Conservation (phyloP, 2,797 vertebrate genomes). For the Cuniculus paca region DNA sequence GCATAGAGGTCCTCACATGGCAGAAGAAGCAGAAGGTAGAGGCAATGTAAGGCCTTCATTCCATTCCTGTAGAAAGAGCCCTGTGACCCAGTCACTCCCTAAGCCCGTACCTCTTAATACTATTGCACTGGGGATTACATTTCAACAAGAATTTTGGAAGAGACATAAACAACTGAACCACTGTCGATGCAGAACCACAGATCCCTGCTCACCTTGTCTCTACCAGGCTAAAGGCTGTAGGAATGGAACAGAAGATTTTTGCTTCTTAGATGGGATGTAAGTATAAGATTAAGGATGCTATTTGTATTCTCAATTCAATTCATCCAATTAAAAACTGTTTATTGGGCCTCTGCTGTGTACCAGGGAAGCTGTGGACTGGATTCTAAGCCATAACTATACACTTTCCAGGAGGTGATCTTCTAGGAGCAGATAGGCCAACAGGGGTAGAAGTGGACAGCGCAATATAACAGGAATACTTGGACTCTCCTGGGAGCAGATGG, state of each 20-base stretch:
- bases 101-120: too few relatives aligned
- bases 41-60: not conserved
- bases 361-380: not conserved
- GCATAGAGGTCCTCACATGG: not conserved
- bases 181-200: not conserved
- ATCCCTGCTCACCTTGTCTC: not conserved
- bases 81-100: not conserved
- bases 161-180: not conserved
- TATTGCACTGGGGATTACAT: not conserved
- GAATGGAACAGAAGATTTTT: not conserved
- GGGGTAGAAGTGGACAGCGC: not conserved
- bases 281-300: not conserved
- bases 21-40: not conserved
- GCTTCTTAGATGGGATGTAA: not conserved
- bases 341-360: not conserved
- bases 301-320: not conserved
- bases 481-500: not conserved
- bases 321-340: not conserved
- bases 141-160: not conserved
- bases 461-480: rapidly evolving
- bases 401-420: not conserved
- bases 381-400: not conserved
- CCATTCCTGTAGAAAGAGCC: not conserved
- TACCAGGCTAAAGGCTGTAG: not conserved
- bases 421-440: not conserved